These are phyloP conservation scores for Phyto melanocephala DNA, from an alignment of 2,888 invertebrate genomes.

Conservation along the genomic window DNA sequence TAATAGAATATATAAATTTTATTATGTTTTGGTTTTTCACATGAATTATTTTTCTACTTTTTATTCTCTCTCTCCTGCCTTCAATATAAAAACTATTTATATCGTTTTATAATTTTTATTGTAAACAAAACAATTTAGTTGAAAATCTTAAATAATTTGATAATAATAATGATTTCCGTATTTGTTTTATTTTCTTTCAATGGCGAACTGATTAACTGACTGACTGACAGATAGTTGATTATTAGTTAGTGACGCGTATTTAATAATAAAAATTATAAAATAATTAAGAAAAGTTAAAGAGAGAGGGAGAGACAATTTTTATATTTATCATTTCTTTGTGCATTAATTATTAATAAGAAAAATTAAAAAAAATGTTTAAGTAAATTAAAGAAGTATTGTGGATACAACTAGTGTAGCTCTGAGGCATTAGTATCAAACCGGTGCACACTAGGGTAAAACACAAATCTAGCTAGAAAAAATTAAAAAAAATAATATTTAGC, in stretches of 20 bases:
- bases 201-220: no score
- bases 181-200: slow-evolving; percentile 35
- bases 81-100: slow-evolving; percentile 1
- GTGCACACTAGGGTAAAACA: no score
- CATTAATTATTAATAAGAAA: background rate
- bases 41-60: background rate
- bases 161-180: slow-evolving; percentile 36
- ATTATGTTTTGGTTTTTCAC: background rate
- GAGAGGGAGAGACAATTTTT: background rate
- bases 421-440: no score
- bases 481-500: no score
- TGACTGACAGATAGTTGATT: slow-evolving; percentile 34
- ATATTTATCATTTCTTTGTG: background rate
- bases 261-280: slow-evolving; percentile 1
- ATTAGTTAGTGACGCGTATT: slow-evolving; percentile 50
- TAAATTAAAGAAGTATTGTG: background rate
- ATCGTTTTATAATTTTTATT: slow-evolving; percentile 7
- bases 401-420: background rate
- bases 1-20: slow-evolving; percentile 7
- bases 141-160: slow-evolving; percentile 25
- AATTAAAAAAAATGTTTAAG: background rate
- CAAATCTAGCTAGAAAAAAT: no score
- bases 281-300: background rate
- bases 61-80: slow-evolving; percentile 4
- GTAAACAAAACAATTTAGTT: slow-evolving; percentile 43